Conservation (phyloP, 1,140 invertebrate genomes). For the Neodiprion lecontei region DNA sequence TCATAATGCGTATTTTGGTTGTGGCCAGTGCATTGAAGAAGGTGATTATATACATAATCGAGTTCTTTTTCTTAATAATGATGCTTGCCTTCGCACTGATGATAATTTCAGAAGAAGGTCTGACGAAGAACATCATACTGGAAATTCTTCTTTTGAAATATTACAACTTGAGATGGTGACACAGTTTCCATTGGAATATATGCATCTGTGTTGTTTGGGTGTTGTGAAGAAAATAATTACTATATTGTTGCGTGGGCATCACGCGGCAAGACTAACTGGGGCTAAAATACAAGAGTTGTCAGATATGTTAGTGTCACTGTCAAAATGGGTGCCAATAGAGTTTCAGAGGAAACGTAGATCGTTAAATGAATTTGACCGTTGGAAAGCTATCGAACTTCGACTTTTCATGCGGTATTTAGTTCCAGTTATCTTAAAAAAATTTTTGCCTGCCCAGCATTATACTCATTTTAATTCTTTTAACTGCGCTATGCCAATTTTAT, state of each 20-base stretch:
- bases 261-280: slow-evolving; percentile 31
- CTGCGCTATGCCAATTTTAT: neutral
- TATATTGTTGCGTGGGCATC: slow-evolving; percentile 47
- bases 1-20: slow-evolving; percentile 30
- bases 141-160: slow-evolving; percentile 31
- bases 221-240: slow-evolving; percentile 30
- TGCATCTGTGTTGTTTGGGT: slow-evolving; percentile 24
- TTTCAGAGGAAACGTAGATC: slow-evolving; percentile 23
- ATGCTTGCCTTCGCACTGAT: slow-evolving; percentile 26
- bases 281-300: slow-evolving; percentile 30
- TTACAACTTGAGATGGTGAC: slow-evolving; percentile 19
- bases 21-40: slow-evolving; percentile 32
- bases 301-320: slow-evolving; percentile 32
- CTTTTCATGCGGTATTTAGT: slow-evolving; percentile 59
- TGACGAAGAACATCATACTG: slow-evolving; percentile 42
- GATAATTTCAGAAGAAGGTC: slow-evolving; percentile 27
- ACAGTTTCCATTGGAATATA: slow-evolving; percentile 21
- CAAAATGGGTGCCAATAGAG: slow-evolving; percentile 28
- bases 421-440: slow-evolving; percentile 45
- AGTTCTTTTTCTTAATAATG: slow-evolving; percentile 26
- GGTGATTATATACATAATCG: slow-evolving; percentile 25
- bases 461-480: slow-evolving; percentile 43
- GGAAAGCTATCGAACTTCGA: slow-evolving; percentile 61
- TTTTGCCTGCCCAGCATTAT: slow-evolving; percentile 45
- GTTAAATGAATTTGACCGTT: slow-evolving; percentile 42